Evolutionary conservation across 2,888 invertebrate genomes (phyloP).

Genomic region (Leucozona laternaria): DNA sequence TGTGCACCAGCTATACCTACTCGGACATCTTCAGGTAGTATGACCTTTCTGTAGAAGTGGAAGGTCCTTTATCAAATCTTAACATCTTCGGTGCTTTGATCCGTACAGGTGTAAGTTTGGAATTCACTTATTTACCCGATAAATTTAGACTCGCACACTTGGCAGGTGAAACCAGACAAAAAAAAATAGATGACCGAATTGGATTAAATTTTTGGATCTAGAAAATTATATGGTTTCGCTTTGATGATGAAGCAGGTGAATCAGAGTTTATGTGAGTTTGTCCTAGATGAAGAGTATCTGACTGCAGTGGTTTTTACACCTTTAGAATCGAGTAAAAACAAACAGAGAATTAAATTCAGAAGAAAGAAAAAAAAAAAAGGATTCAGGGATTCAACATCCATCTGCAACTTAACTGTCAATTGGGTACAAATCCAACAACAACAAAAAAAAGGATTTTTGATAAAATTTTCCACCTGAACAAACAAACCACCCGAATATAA

Average conservation of each 20-base stretch:
- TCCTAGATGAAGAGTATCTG: conserved; percentile 13
- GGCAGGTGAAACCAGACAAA: conserved; percentile 48
- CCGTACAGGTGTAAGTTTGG: conserved; percentile 67
- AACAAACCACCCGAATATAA: conserved; percentile 63
- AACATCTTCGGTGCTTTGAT: conserved; percentile 51
- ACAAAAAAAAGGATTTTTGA: conserved; percentile 5
- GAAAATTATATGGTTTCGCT: conserved; percentile 67
- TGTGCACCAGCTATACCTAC: neutral
- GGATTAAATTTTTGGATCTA: conserved; percentile 58
- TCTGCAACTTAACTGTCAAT: conserved; percentile 46
- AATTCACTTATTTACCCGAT: conserved; percentile 54
- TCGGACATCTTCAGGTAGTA: conserved; percentile 1
- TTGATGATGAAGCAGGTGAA: conserved; percentile 57
- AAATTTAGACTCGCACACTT: conserved; percentile 5
- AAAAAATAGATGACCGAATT: conserved; percentile 50
- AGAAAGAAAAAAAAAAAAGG: conserved; percentile 30
- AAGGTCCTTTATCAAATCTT: conserved; percentile 64
- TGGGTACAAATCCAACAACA: neutral
- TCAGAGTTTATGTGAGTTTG: neutral
- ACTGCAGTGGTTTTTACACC: conserved; percentile 53
- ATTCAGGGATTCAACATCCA: conserved; percentile 42
- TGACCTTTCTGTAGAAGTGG: neutral
- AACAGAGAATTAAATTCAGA: conserved; percentile 32
- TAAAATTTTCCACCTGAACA: conserved; percentile 66
- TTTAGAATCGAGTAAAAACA: conserved; percentile 41